These are phyloP conservation scores for Plestiodon gilberti DNA, from an alignment of 2,113 vertebrate species.

Conservation along the genomic window DNA sequence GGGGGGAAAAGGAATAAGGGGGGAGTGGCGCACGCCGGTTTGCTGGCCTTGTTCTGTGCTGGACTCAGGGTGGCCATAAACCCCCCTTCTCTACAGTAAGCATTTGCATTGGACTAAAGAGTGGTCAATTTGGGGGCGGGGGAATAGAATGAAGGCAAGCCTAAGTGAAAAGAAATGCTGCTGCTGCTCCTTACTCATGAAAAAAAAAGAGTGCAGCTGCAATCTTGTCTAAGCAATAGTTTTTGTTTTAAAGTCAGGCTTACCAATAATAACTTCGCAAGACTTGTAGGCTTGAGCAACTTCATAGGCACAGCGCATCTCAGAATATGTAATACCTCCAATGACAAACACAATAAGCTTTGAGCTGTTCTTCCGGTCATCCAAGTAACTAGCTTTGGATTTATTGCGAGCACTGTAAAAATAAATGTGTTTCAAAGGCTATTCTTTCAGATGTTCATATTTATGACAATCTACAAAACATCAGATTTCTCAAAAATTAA, in stretches of 20 bases:
- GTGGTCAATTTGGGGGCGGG: neutral
- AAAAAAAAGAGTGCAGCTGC: neutral
- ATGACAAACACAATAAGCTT: slow-evolving; percentile 93
- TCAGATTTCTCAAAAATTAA: neutral
- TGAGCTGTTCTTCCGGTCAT: slow-evolving; percentile 83
- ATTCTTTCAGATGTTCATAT: neutral
- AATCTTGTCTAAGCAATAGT: neutral
- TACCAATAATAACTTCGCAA: slow-evolving; percentile 94
- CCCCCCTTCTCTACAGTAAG: too few relatives aligned
- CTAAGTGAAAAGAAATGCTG: neutral
- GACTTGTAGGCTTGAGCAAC: slow-evolving; percentile 87
- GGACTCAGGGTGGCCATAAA: too few relatives aligned
- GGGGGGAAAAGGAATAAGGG: too few relatives aligned
- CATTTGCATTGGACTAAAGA: too few relatives aligned
- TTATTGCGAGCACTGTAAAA: slow-evolving; percentile 81
- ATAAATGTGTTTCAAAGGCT: accelerated
- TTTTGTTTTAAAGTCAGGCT: slow-evolving; percentile 45
- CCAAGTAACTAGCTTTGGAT: slow-evolving; percentile 74
- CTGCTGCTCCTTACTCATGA: neutral
- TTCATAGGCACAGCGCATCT: slow-evolving; percentile 94
- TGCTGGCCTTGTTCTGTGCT: too few relatives aligned
- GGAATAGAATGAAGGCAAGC: neutral
- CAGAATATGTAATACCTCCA: slow-evolving; percentile 90
- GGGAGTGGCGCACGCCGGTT: too few relatives aligned
- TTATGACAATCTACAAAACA: neutral